These are phyloP conservation scores for Planococcus citri DNA, from an alignment of 1,140 invertebrate species.

Conservation along the genomic window DNA sequence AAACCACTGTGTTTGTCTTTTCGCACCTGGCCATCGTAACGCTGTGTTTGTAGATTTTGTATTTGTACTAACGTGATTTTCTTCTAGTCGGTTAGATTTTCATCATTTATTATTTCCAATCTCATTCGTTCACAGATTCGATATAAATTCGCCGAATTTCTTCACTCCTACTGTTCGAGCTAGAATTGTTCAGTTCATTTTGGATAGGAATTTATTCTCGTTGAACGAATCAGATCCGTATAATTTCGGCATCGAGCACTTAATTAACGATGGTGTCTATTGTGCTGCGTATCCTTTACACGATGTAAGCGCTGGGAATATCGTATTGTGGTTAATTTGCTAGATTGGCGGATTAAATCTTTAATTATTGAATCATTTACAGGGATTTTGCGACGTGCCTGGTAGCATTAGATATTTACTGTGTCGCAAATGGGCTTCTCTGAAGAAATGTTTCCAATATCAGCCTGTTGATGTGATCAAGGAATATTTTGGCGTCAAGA, in stretches of 20 bases:
- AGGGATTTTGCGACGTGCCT: not conserved
- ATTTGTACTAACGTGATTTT: not conserved
- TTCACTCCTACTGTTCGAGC: slow-evolving; percentile 74
- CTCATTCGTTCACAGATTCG: slow-evolving; percentile 41
- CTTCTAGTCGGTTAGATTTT: not conserved
- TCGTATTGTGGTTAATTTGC: not conserved
- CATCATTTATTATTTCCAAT: not conserved
- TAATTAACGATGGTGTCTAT: slow-evolving; percentile 63
- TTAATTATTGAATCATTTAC: not conserved
- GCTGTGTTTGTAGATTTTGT: not conserved
- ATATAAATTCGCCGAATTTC: slow-evolving; percentile 67
- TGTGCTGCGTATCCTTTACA: slow-evolving; percentile 78
- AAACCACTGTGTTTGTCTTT: not conserved
- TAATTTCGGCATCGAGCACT: slow-evolving; percentile 69
- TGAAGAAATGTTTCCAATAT: slow-evolving; percentile 65
- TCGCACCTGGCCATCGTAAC: not conserved
- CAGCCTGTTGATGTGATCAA: slow-evolving; percentile 76
- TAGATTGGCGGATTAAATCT: too few species aligned
- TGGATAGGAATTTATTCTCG: slow-evolving; percentile 72
- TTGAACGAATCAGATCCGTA: slow-evolving; percentile 49
- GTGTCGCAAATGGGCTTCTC: slow-evolving; percentile 73
- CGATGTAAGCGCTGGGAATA: slow-evolving; percentile 50
- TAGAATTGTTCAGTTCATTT: slow-evolving; percentile 79
- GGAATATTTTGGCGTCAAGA: slow-evolving; percentile 89
- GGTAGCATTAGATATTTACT: slow-evolving; percentile 45